A percentile compares a stretch with the other conserved stretches of the same genome.
phyloP scores from a whole-genome alignment of 2,113 vertebrate species.

The Eulemur rufifrons region DNA sequence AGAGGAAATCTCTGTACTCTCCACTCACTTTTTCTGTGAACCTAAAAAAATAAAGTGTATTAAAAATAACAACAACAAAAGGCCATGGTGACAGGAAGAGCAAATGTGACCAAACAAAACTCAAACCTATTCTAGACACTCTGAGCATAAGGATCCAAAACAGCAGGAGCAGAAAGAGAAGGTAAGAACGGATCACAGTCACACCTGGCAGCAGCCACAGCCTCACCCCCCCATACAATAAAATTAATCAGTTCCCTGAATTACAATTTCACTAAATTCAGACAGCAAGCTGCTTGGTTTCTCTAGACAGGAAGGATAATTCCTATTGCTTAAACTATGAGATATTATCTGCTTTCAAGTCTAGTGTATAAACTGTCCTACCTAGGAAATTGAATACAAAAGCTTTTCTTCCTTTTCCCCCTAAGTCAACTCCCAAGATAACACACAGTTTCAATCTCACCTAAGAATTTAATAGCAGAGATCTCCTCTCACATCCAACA shows the following conservation, averaged over 20 bases:
- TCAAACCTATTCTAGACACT: not conserved
- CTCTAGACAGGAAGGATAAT: not conserved
- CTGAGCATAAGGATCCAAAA: not conserved
- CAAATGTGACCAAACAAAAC: not conserved
- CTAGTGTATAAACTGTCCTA: not conserved
- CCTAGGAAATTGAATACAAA: slow-evolving; percentile 41
- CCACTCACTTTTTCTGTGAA: too few species aligned
- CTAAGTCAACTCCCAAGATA: not conserved
- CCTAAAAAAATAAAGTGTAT: not conserved
- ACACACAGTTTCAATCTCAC: slow-evolving; percentile 16
- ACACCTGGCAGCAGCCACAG: not conserved
- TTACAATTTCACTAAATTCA: not conserved
- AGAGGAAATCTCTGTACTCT: too few species aligned
- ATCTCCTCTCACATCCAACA: not conserved
- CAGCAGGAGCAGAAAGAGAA: not conserved
- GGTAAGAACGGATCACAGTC: not conserved
- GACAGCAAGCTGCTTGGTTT: slow-evolving; percentile 22
- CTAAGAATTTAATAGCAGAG: not conserved
- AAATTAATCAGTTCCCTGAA: slow-evolving; percentile 26
- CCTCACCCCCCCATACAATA: not conserved
- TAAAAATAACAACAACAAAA: not conserved
- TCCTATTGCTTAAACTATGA: not conserved
- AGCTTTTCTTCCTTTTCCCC: slow-evolving; percentile 2
- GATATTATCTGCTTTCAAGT: slow-evolving; percentile 34
- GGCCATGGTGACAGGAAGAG: not conserved